Conservation (phyloP, 2,888 invertebrate genomes). For the Paralinhomoeus sp. region DNA sequence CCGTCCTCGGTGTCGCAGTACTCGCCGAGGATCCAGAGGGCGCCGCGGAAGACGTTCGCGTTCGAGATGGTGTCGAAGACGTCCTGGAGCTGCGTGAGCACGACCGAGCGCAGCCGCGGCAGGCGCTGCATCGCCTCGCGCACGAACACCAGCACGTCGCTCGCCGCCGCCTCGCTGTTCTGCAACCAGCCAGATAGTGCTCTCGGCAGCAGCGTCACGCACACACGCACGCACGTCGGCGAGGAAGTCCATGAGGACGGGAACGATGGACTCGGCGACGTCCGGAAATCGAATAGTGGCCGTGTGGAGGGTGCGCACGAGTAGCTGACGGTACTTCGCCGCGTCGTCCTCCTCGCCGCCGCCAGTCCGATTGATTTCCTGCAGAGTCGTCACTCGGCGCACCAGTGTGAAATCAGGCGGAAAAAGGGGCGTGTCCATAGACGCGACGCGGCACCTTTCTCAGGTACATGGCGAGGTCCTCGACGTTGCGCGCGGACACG, state of each 20-base stretch:
- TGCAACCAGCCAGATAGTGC: slow-evolving; percentile 1
- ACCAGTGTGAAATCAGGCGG: too few species aligned
- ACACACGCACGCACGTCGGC: slow-evolving; percentile 19
- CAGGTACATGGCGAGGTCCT: slow-evolving; percentile 39
- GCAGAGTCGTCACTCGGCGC: too few species aligned
- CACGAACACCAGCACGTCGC: slow-evolving; percentile 78
- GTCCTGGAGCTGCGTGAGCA: slow-evolving; percentile 53
- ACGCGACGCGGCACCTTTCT: slow-evolving; percentile 18
- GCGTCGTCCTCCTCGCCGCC: slow-evolving; percentile 66
- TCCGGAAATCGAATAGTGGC: slow-evolving; percentile 47
- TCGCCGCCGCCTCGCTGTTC: slow-evolving; percentile 52
- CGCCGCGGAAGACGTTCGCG: slow-evolving; percentile 71
- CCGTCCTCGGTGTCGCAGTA: slow-evolving; percentile 58
- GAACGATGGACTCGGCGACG: slow-evolving; percentile 68
- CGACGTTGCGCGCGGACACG: slow-evolving; percentile 69
- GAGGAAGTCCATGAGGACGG: slow-evolving; percentile 73
- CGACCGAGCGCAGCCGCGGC: slow-evolving; percentile 50
- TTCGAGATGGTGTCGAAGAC: slow-evolving; percentile 62
- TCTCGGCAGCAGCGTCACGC: background rate
- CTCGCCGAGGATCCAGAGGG: slow-evolving; percentile 91
- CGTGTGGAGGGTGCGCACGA: slow-evolving; percentile 70
- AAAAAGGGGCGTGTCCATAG: too few species aligned
- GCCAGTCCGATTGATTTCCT: slow-evolving; percentile 21
- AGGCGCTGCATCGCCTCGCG: slow-evolving; percentile 87
- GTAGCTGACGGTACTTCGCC: slow-evolving; percentile 65